Percentiles rank a stretch among this genome's conserved stretches.
These are phyloP conservation scores for Proterorhinus semilunaris DNA, from an alignment of 2,113 vertebrate genomes.

Conservation along the genomic window DNA sequence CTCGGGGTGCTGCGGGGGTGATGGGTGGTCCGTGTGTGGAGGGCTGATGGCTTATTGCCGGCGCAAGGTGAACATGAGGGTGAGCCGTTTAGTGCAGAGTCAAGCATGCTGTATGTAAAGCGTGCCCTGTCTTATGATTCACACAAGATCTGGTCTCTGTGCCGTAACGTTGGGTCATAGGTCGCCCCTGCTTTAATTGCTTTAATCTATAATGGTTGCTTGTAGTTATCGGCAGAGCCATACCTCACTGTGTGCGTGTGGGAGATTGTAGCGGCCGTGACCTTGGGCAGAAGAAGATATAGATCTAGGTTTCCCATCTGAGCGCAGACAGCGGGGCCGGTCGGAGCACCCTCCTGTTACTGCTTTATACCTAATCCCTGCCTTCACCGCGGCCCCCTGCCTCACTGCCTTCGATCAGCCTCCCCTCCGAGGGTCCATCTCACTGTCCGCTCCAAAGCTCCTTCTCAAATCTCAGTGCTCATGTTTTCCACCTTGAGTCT, in stretches of 20 bases:
- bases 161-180: slow-evolving; percentile 68
- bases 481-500: slow-evolving; percentile 13
- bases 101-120: slow-evolving; percentile 58
- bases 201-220: slow-evolving; percentile 74
- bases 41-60: slow-evolving; percentile 32
- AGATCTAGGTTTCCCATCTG: slow-evolving; percentile 60
- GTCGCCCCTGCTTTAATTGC: slow-evolving; percentile 71
- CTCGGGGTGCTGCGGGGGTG: slow-evolving; percentile 8
- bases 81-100: slow-evolving; percentile 55
- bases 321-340: slow-evolving; percentile 27
- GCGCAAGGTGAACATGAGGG: slow-evolving; percentile 51
- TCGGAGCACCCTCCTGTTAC: slow-evolving; percentile 28
- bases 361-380: slow-evolving; percentile 23
- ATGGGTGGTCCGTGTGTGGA: background rate
- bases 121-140: slow-evolving; percentile 56
- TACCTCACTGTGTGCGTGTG: slow-evolving; percentile 50
- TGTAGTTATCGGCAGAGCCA: slow-evolving; percentile 70
- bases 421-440: slow-evolving; percentile 18
- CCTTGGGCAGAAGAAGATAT: slow-evolving; percentile 73
- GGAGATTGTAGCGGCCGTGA: slow-evolving; percentile 68
- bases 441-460: slow-evolving; percentile 21
- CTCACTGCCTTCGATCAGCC: slow-evolving; percentile 29
- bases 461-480: slow-evolving; percentile 13
- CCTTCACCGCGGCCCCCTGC: slow-evolving; percentile 30
- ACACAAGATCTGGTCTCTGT: slow-evolving; percentile 52